Conservation (phyloP, 2,113 vertebrate species). For the Damaliscus lunatus region DNA sequence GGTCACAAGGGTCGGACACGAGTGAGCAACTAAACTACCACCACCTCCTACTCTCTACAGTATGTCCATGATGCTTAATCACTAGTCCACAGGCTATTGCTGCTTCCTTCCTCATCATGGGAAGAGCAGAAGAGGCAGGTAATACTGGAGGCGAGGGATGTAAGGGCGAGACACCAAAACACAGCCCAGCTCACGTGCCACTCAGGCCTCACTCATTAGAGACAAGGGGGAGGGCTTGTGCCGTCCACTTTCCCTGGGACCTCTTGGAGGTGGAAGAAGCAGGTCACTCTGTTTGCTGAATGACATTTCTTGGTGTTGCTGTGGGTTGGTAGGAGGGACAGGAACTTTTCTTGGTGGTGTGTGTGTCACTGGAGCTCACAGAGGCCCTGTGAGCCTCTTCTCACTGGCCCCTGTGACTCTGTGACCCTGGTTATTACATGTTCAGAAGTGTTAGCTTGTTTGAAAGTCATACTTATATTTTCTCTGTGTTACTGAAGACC, state of each 20-base stretch:
- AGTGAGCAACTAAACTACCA: neutral
- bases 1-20: fast-evolving
- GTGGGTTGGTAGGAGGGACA: neutral
- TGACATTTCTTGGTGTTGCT: neutral
- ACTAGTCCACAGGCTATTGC: neutral
- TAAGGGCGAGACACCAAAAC: neutral
- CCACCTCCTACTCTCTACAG: neutral
- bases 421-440: neutral
- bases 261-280: neutral
- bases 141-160: neutral
- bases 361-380: neutral
- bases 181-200: neutral
- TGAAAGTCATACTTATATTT: neutral
- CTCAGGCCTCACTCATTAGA: neutral
- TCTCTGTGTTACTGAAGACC: neutral
- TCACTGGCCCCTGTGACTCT: neutral
- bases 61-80: neutral
- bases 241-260: neutral
- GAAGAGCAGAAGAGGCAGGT: neutral
- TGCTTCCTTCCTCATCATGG: neutral
- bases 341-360: neutral
- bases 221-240: neutral
- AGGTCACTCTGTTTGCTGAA: neutral
- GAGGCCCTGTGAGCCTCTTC: neutral
- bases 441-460: neutral